These are phyloP conservation scores for Opisthograptis luteolata DNA, from an alignment of 2,888 invertebrate species.

Conservation along the genomic window DNA sequence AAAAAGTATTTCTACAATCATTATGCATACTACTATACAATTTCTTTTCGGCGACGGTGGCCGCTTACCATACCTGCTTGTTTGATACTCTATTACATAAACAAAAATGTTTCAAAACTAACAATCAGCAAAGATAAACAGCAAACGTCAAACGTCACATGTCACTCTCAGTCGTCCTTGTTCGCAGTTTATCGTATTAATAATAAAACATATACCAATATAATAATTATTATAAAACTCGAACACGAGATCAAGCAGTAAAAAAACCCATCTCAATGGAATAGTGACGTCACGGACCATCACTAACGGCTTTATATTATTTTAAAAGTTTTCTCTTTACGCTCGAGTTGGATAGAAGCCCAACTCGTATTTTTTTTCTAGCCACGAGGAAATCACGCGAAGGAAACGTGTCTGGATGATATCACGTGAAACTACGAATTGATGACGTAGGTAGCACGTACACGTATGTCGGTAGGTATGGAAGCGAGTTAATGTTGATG, in stretches of 20 bases:
- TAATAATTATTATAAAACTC: too few relatives aligned
- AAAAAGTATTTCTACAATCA: too few relatives aligned
- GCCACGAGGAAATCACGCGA: constrained; percentile 48
- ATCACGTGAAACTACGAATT: constrained; percentile 34
- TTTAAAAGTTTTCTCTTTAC: constrained; percentile 49
- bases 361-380: constrained; percentile 42
- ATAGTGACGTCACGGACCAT: constrained; percentile 52
- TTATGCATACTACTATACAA: too few relatives aligned
- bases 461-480: constrained; percentile 10
- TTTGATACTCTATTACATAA: too few relatives aligned
- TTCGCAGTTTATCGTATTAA: too few relatives aligned
- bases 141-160: too few relatives aligned
- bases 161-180: too few relatives aligned
- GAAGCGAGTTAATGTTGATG: constrained; percentile 12
- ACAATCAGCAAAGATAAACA: too few relatives aligned
- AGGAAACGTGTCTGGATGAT: constrained; percentile 38
- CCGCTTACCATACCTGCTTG: too few relatives aligned
- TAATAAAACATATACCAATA: too few relatives aligned
- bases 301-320: constrained; percentile 52
- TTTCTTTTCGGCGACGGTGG: too few relatives aligned
- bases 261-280: constrained; percentile 46
- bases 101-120: too few relatives aligned
- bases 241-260: constrained; percentile 38
- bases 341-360: constrained; percentile 42
- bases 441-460: constrained; percentile 31